These are phyloP conservation scores for Poeciliopsis prolifica DNA, from an alignment of 2,113 vertebrate genomes.

Conservation along the genomic window DNA sequence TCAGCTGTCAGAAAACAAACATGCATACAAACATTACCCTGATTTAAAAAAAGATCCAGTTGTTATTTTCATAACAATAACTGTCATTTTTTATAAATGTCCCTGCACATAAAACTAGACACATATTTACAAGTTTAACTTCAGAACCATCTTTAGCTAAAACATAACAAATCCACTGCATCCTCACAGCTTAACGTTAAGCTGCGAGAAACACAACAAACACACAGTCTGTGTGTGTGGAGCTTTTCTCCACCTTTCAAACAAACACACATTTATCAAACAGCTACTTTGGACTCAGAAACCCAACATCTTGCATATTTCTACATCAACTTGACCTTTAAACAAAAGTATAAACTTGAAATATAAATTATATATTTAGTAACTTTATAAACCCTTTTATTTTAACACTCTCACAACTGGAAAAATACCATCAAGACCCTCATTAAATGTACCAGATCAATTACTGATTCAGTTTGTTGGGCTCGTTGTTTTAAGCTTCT, in stretches of 20 bases:
- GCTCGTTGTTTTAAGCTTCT: not conserved
- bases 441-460: not conserved
- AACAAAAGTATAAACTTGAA: slow-evolving; percentile 16
- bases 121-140: slow-evolving; percentile 9
- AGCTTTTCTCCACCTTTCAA: not conserved
- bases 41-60: slow-evolving; percentile 30
- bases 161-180: not conserved
- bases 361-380: slow-evolving; percentile 44
- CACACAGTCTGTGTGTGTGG: not conserved
- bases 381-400: slow-evolving; percentile 26
- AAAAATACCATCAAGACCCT: slow-evolving; percentile 23
- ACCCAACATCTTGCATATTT: slow-evolving; percentile 50
- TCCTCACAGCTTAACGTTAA: not conserved
- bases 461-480: not conserved
- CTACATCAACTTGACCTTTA: slow-evolving; percentile 16
- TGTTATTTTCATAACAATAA: slow-evolving; percentile 32
- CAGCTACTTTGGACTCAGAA: slow-evolving; percentile 20
- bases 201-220: too few relatives aligned
- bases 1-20: slow-evolving; percentile 9
- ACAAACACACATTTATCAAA: slow-evolving; percentile 3
- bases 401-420: slow-evolving; percentile 33
- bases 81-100: not conserved
- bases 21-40: slow-evolving; percentile 53
- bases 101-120: not conserved
- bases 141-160: not conserved